Conservation (phyloP, 1,140 invertebrate species). For the Drosophila lowei region DNA sequence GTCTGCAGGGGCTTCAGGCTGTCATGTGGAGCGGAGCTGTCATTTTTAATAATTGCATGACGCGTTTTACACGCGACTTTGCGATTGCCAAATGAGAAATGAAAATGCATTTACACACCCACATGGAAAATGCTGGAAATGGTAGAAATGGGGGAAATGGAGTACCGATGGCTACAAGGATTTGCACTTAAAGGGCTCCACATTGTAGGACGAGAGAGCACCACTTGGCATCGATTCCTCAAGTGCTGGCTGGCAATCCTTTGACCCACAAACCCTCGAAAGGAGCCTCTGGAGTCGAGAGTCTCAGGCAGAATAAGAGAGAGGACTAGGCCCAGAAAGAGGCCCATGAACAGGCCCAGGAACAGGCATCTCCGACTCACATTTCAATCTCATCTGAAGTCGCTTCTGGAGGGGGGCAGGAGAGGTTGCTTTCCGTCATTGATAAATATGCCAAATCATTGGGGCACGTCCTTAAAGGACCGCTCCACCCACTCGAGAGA, state of each 20-base stretch:
- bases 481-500: conserved; percentile 19
- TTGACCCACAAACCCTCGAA: background rate
- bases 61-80: conserved; percentile 62
- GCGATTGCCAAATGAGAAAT: conserved; percentile 17
- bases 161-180: conserved; percentile 47
- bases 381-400: conserved; percentile 29
- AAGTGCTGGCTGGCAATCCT: conserved; percentile 31
- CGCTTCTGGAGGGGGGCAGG: background rate
- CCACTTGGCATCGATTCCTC: conserved; percentile 57
- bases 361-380: conserved; percentile 15
- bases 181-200: conserved; percentile 77
- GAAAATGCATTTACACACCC: background rate
- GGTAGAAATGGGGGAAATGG: background rate
- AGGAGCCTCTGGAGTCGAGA: no score
- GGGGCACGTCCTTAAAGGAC: conserved; percentile 51
- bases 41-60: conserved; percentile 62
- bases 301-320: no score
- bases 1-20: no score
- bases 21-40: conserved; percentile 16
- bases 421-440: conserved; percentile 9
- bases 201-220: conserved; percentile 29
- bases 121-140: no score
- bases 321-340: no score
- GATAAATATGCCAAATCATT: conserved; percentile 52
- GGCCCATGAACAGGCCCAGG: no score